Base-by-base conservation (phyloP, 2,888 invertebrate genomes). In the Nomada ferruginata region DNA sequence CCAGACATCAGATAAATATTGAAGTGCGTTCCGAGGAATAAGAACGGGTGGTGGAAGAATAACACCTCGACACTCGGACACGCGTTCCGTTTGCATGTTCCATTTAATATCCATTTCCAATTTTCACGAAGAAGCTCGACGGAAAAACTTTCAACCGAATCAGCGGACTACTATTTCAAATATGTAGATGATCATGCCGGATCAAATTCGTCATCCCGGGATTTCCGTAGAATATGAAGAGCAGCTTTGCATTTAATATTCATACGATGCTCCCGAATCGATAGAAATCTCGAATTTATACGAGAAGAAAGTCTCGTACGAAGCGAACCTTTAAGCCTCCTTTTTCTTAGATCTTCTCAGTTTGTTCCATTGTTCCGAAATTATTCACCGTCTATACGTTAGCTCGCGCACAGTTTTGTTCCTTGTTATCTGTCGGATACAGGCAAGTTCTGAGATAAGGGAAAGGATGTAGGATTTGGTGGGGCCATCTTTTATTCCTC, bases 401-500 rank as follows among this genome's bases (percentile, higher is more conserved):
- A 57, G 20, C 64, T 47, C 55, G 29, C 47, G 18, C 55, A 57
- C 57, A 50, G 55, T 76, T 71, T 71, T 63, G 55, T 64, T 53
- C 72, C 76, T 57, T 76, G 55, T 69, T 79, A 69, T 79, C 63
- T 57, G 57, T 55, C 55, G 55, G 55, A 44, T 73, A 42, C 59
- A 29, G 23, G 53, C 42, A 36, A 59, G 20, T 23, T 53, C 23
- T 29, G 36, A 13, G 68, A 63, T 55, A 50, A 78, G 55, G 68
- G 2, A 44, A 52, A 26, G 42, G 69, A 65, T 65, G 63, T 53
- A 61, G 69, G 68, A 80, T 80, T 76, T 73, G 72, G n/a, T 59
- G 60, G 65, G 66, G 76, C 61, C 61, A 76, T 63, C 53, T 82
- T 70, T 82, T 65, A 81, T 74, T 72, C 50, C 57, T 63, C 52